Evolutionary conservation across 2,888 invertebrate species (phyloP), one percentile per base, ranked within the genome.

Genomic region (Hemicrepidius hirtus): DNA sequence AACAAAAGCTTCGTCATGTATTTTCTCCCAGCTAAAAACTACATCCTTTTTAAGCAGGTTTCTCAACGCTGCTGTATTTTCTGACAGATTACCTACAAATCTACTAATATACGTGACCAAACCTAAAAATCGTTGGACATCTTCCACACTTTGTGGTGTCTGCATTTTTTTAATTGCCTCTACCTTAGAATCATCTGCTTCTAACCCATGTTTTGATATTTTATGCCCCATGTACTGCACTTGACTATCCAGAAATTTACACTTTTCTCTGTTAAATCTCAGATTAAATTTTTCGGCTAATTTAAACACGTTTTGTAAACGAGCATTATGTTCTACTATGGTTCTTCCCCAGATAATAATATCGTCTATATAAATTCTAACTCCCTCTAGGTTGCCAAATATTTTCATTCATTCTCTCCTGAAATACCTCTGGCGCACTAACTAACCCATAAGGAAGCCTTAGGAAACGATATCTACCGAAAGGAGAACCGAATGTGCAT

Each of bases 161-260:
- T 44, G 46, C 60, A 66, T 53, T 9, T 71, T 65, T 24, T 18
- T 44, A 46, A 75, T 72, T 10, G 71, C 68, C 57, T 68, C 59
- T 0, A 68, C 46, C 66, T 75, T 75, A 20, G 13, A 28, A 10
- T 62, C 28, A 53, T 75, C 74, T 12, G 41, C 37, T 21, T n/a
- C 46, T 40, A 76, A 69, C n/a, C 77, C 79, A 44, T 71, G 6
- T n/a, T 68, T 65, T 10, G 76, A 76, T 12, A 83, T 68, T n/a
- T 41, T 57, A 60, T 82, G 77, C 5, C 82, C 82, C 66, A 84
- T 63, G 59, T 80, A 81, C 24, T 77, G 75, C 3, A 83, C 59
- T 67, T 77, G 44, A 13, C 57, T 60, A 1, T 75, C 68, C 1
- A 74, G 64, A 63, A 83, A 80, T 16, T 74, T 28, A 74, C 82